Evolutionary conservation across 2,888 invertebrate genomes (phyloP).

Genomic region (Pristionchus arcanus): DNA sequence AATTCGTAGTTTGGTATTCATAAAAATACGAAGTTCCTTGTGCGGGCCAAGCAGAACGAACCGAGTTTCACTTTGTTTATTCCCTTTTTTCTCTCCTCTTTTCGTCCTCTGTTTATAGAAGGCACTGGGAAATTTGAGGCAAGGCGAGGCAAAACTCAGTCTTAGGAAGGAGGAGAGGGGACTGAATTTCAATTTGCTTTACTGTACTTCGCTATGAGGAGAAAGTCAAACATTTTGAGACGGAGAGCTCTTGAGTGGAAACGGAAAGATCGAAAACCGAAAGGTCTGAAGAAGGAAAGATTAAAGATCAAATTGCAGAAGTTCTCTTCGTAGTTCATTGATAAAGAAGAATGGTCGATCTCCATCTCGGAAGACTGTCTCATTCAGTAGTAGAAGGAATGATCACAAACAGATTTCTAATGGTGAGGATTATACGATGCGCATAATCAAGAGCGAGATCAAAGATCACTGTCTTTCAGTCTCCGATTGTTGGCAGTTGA

Average conservation of each 20-base stretch:
- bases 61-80: constrained; percentile 41
- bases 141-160: constrained; percentile 30
- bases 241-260: neutral
- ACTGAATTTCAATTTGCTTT: constrained; percentile 36
- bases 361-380: constrained; percentile 81
- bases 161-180: neutral
- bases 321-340: constrained; percentile 79
- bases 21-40: neutral
- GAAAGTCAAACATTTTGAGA: constrained; percentile 19
- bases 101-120: constrained; percentile 29
- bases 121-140: constrained; percentile 38
- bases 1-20: neutral
- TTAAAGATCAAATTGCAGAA: constrained; percentile 59
- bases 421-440: too few species aligned
- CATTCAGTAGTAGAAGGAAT: constrained; percentile 80
- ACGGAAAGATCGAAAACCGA: neutral
- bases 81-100: neutral
- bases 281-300: neutral
- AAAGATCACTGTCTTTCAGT: constrained; percentile 79
- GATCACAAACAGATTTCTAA: constrained; percentile 55
- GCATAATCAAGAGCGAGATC: too few species aligned
- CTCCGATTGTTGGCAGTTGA: constrained; percentile 83
- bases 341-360: constrained; percentile 78
- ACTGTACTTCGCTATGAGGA: constrained; percentile 9
- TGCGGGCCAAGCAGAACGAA: neutral